phyloP scores from a whole-genome alignment of 2,797 vertebrate species.

The Trematomus bernacchii region DNA sequence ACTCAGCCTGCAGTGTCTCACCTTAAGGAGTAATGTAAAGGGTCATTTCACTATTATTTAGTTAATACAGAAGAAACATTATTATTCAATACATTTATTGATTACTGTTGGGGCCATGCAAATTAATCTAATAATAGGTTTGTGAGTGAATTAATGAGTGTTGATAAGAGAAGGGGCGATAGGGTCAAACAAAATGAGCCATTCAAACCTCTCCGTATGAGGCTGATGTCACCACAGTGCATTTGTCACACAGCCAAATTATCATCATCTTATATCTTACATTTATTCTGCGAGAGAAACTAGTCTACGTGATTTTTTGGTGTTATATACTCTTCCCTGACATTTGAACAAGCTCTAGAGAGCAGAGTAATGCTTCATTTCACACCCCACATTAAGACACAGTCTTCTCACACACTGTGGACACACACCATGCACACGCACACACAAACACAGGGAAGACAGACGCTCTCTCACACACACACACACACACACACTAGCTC shows the following conservation, averaged over 20 bases:
- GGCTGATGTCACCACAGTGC: conserved; percentile 20
- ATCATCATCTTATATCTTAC: conserved; percentile 48
- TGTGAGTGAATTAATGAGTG: not conserved
- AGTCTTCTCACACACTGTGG: conserved; percentile 54
- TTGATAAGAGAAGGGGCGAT: conserved; percentile 8
- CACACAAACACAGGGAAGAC: conserved; percentile 43
- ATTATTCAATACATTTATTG: conserved; percentile 11
- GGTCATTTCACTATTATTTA: not conserved
- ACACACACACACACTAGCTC: conserved; percentile 14
- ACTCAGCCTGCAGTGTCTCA: too few relatives aligned
- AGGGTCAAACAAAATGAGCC: conserved; percentile 27
- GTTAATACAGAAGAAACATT: conserved; percentile 6
- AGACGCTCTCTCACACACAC: conserved; percentile 2
- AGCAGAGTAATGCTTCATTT: conserved; percentile 72
- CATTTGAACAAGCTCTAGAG: conserved; percentile 70
- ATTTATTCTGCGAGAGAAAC: conserved; percentile 44
- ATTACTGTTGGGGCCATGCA: not conserved
- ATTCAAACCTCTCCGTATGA: conserved; percentile 25
- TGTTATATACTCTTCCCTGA: conserved; percentile 60
- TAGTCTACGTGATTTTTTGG: conserved; percentile 29
- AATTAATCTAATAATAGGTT: not conserved
- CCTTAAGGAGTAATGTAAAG: too few relatives aligned
- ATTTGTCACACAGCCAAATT: conserved; percentile 44
- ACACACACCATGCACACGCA: conserved; percentile 45
- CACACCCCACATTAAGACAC: conserved; percentile 68